A percentile compares a stretch with the other conserved stretches of the same genome.
phyloP scores from a whole-genome alignment of 2,888 invertebrate genomes.

The Cephus nigrinus region DNA sequence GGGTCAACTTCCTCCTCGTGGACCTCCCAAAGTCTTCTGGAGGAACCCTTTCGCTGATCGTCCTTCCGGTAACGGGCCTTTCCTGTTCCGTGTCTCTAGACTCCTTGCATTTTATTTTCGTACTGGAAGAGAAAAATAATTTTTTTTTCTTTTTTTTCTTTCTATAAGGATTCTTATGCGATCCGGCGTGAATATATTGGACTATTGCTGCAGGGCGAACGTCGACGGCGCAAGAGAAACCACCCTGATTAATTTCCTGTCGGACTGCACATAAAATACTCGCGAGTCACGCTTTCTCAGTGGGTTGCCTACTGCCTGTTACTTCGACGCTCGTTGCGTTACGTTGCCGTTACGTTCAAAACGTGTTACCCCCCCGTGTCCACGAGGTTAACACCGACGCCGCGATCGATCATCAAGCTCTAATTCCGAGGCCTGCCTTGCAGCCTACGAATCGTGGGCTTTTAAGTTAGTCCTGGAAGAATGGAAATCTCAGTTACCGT shows the following conservation, averaged over 20 bases:
- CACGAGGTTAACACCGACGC: neutral
- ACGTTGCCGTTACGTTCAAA: constrained; percentile 32
- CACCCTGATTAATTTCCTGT: constrained; percentile 63
- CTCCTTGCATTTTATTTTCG: neutral
- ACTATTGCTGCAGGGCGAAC: neutral
- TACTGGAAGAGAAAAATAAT: neutral
- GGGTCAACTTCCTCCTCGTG: constrained; percentile 58
- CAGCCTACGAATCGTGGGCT: neutral
- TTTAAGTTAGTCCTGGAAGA: neutral
- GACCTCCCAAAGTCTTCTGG: constrained; percentile 48
- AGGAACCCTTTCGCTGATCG: constrained; percentile 37
- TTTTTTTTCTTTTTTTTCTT: neutral
- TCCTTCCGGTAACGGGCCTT: constrained; percentile 26
- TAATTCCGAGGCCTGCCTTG: neutral
- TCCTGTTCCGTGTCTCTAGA: constrained; percentile 16
- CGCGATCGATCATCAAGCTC: neutral
- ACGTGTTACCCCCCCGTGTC: neutral
- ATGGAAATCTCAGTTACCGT: neutral
- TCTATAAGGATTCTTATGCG: neutral
- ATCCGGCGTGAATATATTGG: neutral
- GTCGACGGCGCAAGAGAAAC: neutral
- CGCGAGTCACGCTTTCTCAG: constrained; percentile 59
- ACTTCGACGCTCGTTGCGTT: constrained; percentile 43
- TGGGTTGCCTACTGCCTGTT: neutral
- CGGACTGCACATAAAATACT: constrained; percentile 48